Evolutionary conservation across 2,113 vertebrate species (phyloP).

Genomic region (Cryptomyrus ogoouensis): DNA sequence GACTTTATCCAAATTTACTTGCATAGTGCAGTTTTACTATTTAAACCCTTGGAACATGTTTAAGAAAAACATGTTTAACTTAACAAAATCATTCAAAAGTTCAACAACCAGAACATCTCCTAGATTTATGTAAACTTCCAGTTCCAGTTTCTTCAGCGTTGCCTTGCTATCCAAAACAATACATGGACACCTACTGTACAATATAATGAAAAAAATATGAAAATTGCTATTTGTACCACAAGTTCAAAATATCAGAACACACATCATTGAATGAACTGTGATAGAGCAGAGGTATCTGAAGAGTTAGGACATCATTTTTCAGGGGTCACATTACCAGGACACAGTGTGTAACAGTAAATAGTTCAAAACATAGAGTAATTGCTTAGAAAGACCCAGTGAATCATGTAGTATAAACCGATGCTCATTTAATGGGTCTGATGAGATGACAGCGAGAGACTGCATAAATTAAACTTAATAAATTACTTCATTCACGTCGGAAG

Average conservation of each 20-base stretch:
- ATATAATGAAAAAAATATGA: neutral
- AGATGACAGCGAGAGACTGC: neutral
- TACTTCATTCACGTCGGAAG: constrained; percentile 22
- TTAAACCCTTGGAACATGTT: neutral
- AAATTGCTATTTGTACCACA: neutral
- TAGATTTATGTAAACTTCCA: neutral
- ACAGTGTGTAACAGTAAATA: neutral
- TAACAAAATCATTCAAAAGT: neutral
- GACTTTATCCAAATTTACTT: neutral
- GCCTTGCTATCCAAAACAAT: neutral
- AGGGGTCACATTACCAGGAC: neutral
- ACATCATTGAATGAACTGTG: neutral
- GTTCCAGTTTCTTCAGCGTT: neutral
- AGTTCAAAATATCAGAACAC: neutral
- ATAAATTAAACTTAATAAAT: constrained; percentile 15
- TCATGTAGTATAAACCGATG: neutral
- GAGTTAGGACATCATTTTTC: neutral
- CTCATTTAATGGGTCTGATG: neutral
- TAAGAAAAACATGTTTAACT: neutral
- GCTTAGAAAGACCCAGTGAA: neutral
- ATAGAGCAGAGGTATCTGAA: neutral
- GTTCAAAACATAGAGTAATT: neutral
- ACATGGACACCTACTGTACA: neutral
- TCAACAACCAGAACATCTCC: neutral
- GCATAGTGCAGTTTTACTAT: neutral